Percentiles rank a stretch among this genome's conserved stretches.
These are phyloP conservation scores for Chrosomus eos DNA, from an alignment of 2,797 vertebrate genomes.

Conservation along the genomic window DNA sequence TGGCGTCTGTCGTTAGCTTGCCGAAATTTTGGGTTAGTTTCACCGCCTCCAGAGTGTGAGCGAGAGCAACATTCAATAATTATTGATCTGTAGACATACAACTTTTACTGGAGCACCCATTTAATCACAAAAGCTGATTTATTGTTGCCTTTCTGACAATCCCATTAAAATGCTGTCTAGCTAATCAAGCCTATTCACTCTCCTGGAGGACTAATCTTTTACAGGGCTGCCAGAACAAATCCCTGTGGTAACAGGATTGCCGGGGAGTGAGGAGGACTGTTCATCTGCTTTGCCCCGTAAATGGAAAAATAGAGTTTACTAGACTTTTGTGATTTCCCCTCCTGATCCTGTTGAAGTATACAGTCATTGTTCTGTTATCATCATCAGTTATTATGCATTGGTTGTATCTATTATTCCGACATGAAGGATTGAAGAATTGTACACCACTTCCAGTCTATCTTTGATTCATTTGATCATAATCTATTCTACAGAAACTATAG, in stretches of 20 bases:
- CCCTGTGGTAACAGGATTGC: slow-evolving; percentile 80
- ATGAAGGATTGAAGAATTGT: background rate
- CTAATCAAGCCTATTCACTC: slow-evolving; percentile 87
- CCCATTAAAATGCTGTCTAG: slow-evolving; percentile 88
- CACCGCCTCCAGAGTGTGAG: slow-evolving; percentile 66
- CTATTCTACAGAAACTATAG: no score
- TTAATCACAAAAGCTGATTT: slow-evolving; percentile 89
- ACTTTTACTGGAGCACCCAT: slow-evolving; percentile 85
- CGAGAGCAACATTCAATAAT: slow-evolving; percentile 81
- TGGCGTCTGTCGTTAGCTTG: slow-evolving; percentile 66
- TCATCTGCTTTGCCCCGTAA: slow-evolving; percentile 57
- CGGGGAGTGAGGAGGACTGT: slow-evolving; percentile 61
- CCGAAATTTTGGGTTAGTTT: slow-evolving; percentile 73
- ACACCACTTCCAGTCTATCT: background rate
- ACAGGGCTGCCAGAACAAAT: slow-evolving; percentile 79
- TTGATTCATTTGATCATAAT: no score
- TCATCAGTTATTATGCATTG: background rate
- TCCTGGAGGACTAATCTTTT: slow-evolving; percentile 83
- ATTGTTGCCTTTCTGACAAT: slow-evolving; percentile 83
- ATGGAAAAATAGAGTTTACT: slow-evolving; percentile 60
- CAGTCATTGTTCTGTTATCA: slow-evolving; percentile 19
- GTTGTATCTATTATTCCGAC: background rate
- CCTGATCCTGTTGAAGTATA: slow-evolving; percentile 55
- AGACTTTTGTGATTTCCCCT: slow-evolving; percentile 50
- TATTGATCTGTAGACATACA: slow-evolving; percentile 81